These are phyloP conservation scores for Xestia xanthographa DNA, from an alignment of 2,888 invertebrate species.

Conservation along the genomic window DNA sequence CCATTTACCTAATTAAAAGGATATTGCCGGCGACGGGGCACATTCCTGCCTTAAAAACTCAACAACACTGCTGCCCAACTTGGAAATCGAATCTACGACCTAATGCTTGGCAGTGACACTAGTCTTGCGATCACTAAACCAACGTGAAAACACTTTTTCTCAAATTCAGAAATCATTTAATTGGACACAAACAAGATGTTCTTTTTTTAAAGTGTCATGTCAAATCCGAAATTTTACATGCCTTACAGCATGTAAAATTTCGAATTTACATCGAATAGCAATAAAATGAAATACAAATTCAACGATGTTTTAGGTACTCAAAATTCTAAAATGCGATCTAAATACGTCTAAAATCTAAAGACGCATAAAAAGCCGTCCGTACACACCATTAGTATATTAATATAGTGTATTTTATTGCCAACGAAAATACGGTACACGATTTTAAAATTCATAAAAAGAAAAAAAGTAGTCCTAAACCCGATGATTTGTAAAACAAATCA, in stretches of 20 bases:
- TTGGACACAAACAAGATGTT: background rate
- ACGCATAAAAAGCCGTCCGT: background rate
- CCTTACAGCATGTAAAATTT: background rate
- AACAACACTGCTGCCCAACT: background rate
- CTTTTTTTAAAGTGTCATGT: no score
- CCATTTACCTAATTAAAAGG: background rate
- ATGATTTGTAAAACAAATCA: slow-evolving; percentile 25
- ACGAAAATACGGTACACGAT: background rate
- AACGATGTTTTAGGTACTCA: background rate
- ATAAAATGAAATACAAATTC: background rate
- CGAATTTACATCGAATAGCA: background rate
- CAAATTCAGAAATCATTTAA: background rate
- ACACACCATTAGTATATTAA: background rate
- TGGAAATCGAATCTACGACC: no score
- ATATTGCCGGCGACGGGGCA: no score
- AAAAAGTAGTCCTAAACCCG: background rate
- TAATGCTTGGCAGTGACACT: no score
- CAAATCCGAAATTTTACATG: no score
- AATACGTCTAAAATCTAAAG: background rate
- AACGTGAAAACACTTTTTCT: background rate
- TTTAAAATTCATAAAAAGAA: background rate
- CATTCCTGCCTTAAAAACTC: no score
- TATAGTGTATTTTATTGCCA: slow-evolving; percentile 8
- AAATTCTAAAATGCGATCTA: background rate
- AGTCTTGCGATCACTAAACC: no score